Evolutionary conservation across 2,888 invertebrate species (phyloP).

Genomic region (Loripinus fragilis): DNA sequence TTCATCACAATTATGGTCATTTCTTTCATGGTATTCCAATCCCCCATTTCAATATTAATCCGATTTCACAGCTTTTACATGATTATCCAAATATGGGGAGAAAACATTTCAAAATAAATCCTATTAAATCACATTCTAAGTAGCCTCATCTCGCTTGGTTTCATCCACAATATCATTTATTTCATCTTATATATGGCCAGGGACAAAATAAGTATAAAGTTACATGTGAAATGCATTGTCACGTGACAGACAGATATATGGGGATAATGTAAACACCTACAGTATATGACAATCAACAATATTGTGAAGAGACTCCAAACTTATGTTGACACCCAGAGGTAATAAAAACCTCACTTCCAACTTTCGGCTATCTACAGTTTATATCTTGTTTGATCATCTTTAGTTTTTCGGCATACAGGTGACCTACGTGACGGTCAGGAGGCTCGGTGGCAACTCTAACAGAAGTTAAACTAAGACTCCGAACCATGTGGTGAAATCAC

Average conservation of each 20-base stretch:
- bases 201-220: not conserved
- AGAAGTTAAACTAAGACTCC: not conserved
- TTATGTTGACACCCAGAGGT: conserved; percentile 5
- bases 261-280: not conserved
- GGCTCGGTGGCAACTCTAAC: not conserved
- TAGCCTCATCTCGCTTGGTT: not conserved
- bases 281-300: not conserved
- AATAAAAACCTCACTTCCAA: conserved; percentile 8
- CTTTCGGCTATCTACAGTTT: not conserved
- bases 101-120: too few species aligned
- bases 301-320: not conserved
- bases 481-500: not conserved
- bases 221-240: conserved; percentile 22
- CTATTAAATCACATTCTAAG: not conserved
- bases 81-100: not conserved
- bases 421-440: not conserved
- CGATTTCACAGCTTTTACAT: not conserved
- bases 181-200: not conserved
- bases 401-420: not conserved
- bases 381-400: not conserved
- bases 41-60: conserved; percentile 30
- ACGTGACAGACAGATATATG: conserved; percentile 2
- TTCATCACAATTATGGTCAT: conserved; percentile 43
- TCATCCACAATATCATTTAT: not conserved
- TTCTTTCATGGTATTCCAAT: conserved; percentile 50